Evolutionary conservation across 2,113 vertebrate genomes (phyloP), one percentile per base, ranked within the genome.

Genomic region (Micronycteris hirsuta): DNA sequence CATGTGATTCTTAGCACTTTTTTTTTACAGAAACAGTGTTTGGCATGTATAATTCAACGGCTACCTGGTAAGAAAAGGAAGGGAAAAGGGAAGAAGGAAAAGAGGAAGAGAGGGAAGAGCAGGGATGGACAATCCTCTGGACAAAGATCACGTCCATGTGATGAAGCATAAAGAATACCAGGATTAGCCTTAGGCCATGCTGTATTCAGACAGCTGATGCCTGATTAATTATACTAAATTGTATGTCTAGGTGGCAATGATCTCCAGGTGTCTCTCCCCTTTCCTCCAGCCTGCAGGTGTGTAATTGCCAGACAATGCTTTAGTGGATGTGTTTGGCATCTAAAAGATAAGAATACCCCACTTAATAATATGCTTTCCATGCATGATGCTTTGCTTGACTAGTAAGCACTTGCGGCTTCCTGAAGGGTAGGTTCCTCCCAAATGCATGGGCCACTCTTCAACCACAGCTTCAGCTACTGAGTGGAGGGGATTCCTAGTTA

Each of bases 311-410:
- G 70, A 85, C 80, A 70, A 56, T 58, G 52, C 73, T 86, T 77
- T 67, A 68, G 65, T 71, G 74, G 52, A 73, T 58, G 47, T 80
- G 71, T 61, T 84, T 95, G 84, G 80, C 49, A 56, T 45, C 36
- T 28, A 58, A 93, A 65, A 96, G 94, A 92, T 54, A 93, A 93
- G 74, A 92, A 65, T 10, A 49, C 20, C 82, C 68, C 52, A 38
- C 16, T 84, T 97, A 97, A 88, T 95, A 63, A 78, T 73, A 95
- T 3, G 15, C 16, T 90, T 91, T 85, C n/a, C 65, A 38, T n/a
- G 31, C 38, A 36, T 38, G 54, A 85, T 68, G 54, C 63, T 94
- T 94, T 61, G 58, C 77, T 96, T 67, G 81, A 41, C 56, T 91
- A 36, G 67, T 33, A 63, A 95, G 89, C 47, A 49, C 81, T 47